These are phyloP conservation scores for Eurois occulta DNA, from an alignment of 2,888 invertebrate species.

Conservation along the genomic window DNA sequence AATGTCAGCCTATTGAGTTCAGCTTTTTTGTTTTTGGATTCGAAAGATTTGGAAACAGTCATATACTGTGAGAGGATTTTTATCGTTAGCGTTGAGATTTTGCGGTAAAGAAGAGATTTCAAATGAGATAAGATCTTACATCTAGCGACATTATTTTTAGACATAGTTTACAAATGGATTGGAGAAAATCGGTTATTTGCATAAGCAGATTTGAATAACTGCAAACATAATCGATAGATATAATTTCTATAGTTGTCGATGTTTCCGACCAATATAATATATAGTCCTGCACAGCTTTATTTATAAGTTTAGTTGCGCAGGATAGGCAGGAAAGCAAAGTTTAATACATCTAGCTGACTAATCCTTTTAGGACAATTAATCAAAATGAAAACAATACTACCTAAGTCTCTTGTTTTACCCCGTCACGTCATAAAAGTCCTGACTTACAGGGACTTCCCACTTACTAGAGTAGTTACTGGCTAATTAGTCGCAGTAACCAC, in stretches of 20 bases:
- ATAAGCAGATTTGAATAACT: not conserved
- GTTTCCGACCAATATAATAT: not conserved
- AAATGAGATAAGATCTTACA: constrained; percentile 4
- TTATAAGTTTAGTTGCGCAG: too few species aligned
- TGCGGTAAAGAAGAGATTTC: not conserved
- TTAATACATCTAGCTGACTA: not conserved
- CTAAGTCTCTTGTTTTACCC: not conserved
- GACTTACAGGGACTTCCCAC: constrained; percentile 15
- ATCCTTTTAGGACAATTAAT: not conserved
- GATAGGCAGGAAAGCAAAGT: not conserved
- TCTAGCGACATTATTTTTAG: not conserved
- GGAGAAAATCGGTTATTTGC: not conserved
- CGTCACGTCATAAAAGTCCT: not conserved
- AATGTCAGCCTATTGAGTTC: constrained; percentile 51
- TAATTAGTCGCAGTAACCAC: not conserved
- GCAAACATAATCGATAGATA: not conserved
- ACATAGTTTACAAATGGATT: not conserved
- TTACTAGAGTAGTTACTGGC: not conserved
- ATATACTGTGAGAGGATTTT: constrained; percentile 21
- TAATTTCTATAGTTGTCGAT: not conserved
- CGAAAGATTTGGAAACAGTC: constrained; percentile 26
- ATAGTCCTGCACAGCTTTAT: not conserved
- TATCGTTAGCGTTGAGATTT: not conserved
- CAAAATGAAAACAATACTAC: not conserved
- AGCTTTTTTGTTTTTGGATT: constrained; percentile 28